Evolutionary conservation across 2,113 vertebrate genomes (phyloP), one percentile per base, ranked within the genome.

Genomic region (Limanda limanda): DNA sequence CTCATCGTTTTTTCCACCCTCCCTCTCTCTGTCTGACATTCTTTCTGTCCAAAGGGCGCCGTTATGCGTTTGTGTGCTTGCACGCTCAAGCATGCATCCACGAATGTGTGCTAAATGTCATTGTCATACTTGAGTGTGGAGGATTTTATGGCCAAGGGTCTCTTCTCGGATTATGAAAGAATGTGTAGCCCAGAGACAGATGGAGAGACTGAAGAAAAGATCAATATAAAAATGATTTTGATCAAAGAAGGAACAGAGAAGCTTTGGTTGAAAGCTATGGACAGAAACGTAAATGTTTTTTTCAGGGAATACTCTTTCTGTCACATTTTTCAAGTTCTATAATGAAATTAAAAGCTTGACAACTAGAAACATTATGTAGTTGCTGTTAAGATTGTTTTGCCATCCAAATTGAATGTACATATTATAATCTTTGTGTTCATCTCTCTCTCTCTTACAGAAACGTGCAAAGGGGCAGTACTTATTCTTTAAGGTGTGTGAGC

Each of bases 401-500:
- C 3, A 3, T 51, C 2, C 14, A 48, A 70, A 56, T 66, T 4
- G 9, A 35, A n/a, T 5, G 11, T 17, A 17, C 42, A 48, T 15
- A 62, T 42, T 24, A 13, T 23, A 27, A 55, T 66, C 2, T 51
- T 51, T 64, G 47, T 64, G 47, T 63, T 2, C 56, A 68, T 77
- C 13, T 52, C 35, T 64, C 25, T 77, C 27, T 71, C 10, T 61
- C 31, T 9, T 60, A 40, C 85, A 93, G 92, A 93, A 93, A 89
- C 90, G 91, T 20, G 91, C 82, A 0, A 92, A 92, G 62, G 92
- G 92, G 72, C 92, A 92, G 2, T 90, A 56, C 84, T 62, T 93
- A 20, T 92, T 92, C 86, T 92, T 91, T 45, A 93, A 91, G n/a
- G 91, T 92, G 76, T 92, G 88, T 56, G 92, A 93, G 51, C 90